These are phyloP conservation scores for Hirundichthys speculiger DNA, from an alignment of 2,113 vertebrate genomes.

Conservation along the genomic window DNA sequence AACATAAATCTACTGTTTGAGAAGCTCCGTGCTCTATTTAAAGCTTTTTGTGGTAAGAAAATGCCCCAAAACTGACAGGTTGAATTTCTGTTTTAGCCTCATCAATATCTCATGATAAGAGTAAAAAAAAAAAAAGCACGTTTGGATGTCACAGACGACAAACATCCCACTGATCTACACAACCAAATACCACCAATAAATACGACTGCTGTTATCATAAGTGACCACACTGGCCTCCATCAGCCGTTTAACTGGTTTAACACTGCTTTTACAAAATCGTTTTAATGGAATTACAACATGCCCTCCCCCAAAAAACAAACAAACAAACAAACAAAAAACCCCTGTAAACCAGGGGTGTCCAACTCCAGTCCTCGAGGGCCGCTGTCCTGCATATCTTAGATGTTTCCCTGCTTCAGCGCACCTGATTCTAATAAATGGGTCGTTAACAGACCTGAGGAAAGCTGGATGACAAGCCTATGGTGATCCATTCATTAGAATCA, in stretches of 20 bases:
- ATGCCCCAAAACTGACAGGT: background rate
- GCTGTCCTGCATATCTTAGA: too few species aligned
- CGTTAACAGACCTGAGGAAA: too few species aligned
- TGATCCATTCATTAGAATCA: too few species aligned
- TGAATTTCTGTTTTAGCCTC: conserved; percentile 10
- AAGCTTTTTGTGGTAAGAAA: background rate
- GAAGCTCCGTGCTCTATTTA: conserved; percentile 6
- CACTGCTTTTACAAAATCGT: conserved; percentile 5
- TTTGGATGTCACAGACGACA: background rate
- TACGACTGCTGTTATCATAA: conserved; percentile 18
- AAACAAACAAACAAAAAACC: conserved; percentile 3
- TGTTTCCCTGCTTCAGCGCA: too few species aligned
- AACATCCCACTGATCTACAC: conserved; percentile 17
- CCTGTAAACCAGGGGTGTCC: too few species aligned
- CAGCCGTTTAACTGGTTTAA: background rate
- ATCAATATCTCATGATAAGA: conserved; percentile 9
- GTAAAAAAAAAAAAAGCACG: too few species aligned
- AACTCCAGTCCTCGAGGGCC: too few species aligned
- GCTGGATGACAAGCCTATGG: too few species aligned
- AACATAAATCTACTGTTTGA: conserved; percentile 4
- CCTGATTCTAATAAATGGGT: too few species aligned
- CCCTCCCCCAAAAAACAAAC: too few species aligned
- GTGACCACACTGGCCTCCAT: conserved; percentile 13
- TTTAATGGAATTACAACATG: too few species aligned
- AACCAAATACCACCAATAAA: conserved; percentile 34